phyloP scores from a whole-genome alignment of 2,113 vertebrate genomes.

The Myiopsitta monachus region DNA sequence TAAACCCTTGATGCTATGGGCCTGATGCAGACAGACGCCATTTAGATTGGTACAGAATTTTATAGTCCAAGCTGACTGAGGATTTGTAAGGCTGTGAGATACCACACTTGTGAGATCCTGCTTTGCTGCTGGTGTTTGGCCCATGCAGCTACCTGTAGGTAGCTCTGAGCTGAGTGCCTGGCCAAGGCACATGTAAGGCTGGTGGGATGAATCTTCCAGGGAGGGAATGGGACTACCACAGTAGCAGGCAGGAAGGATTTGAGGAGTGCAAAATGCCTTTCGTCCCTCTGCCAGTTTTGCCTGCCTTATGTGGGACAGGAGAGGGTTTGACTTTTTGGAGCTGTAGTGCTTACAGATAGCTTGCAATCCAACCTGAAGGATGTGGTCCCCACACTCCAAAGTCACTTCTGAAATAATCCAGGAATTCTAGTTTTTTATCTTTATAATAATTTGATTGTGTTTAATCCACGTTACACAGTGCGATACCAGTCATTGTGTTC shows the following conservation, averaged over 20 bases:
- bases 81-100: background rate
- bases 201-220: background rate
- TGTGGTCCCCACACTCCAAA: background rate
- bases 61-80: background rate
- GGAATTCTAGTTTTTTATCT: background rate
- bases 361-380: fast-evolving
- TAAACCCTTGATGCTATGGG: too few relatives aligned
- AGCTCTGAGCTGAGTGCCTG: background rate
- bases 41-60: background rate
- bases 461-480: background rate
- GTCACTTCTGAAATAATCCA: background rate
- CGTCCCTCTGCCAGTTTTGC: background rate
- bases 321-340: background rate
- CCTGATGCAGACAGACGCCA: background rate
- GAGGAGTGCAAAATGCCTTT: background rate
- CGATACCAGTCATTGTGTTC: background rate
- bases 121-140: fast-evolving
- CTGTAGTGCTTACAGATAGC: background rate
- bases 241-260: background rate
- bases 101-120: fast-evolving
- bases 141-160: background rate
- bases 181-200: fast-evolving
- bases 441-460: fast-evolving
- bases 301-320: fast-evolving
- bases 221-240: fast-evolving